Evolutionary conservation across 2,113 vertebrate genomes (phyloP).

Genomic region (Mesoclemmys tuberculata): DNA sequence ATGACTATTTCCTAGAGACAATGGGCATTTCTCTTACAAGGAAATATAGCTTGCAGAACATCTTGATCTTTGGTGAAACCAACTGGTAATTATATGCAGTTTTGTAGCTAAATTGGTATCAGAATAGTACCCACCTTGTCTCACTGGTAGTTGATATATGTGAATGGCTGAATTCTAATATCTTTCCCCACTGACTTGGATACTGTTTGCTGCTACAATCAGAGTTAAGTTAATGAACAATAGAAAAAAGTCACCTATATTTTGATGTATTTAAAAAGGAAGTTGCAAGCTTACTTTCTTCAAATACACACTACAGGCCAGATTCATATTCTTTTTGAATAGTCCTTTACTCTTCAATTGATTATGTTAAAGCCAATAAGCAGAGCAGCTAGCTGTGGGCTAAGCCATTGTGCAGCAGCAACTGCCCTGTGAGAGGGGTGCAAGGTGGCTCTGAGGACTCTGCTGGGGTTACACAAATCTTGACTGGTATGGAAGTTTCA

Average conservation of each 20-base stretch:
- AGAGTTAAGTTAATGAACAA: no score
- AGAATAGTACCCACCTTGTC: no score
- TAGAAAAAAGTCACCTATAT: no score
- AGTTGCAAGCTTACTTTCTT: not conserved
- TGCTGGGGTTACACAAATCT: not conserved
- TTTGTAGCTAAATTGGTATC: no score
- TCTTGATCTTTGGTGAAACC: not conserved
- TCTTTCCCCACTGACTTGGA: no score
- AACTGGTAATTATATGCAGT: not conserved
- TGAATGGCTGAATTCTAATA: no score
- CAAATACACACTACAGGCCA: not conserved
- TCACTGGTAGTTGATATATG: no score
- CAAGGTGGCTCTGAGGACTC: no score
- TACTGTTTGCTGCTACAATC: no score
- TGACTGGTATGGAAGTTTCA: not conserved
- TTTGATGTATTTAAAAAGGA: not conserved
- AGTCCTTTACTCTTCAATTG: not conserved
- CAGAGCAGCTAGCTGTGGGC: no score
- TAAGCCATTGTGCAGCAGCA: no score
- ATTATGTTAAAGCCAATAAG: not conserved
- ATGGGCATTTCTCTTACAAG: not conserved
- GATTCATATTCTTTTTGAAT: rapidly evolving
- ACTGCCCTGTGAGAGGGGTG: no score
- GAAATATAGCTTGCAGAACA: not conserved
- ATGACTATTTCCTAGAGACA: not conserved